These are phyloP conservation scores for Herpetotheres cachinnans DNA, from an alignment of 2,113 vertebrate species.

Conservation along the genomic window DNA sequence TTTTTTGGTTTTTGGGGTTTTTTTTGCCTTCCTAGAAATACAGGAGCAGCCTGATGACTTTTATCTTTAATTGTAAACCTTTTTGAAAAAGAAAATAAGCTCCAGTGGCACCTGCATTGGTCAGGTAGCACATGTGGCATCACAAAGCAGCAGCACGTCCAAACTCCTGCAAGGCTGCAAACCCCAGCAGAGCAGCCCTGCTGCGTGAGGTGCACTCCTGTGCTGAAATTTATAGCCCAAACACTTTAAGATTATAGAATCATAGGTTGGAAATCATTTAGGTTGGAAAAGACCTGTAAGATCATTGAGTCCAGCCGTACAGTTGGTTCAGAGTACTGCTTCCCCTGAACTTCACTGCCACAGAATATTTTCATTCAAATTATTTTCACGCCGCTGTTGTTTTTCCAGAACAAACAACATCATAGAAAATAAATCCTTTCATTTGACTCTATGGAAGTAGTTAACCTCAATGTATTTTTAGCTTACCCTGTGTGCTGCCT, in stretches of 20 bases:
- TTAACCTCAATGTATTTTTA: not conserved
- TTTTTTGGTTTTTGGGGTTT: too few species aligned
- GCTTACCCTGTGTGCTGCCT: not conserved
- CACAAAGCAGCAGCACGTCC: not conserved
- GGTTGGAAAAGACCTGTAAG: not conserved
- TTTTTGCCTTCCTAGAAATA: not conserved
- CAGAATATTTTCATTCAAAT: not conserved
- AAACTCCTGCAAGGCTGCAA: not conserved
- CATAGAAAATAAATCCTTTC: not conserved
- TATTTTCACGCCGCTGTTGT: not conserved
- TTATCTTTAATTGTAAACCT: conserved; percentile 3
- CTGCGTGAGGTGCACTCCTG: not conserved
- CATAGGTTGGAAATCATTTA: not conserved
- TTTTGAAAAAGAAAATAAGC: conserved; percentile 12
- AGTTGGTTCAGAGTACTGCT: not conserved
- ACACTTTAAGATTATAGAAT: not conserved
- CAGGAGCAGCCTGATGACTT: not conserved
- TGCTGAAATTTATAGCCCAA: not conserved
- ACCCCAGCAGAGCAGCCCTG: not conserved
- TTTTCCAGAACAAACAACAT: not conserved
- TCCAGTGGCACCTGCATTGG: not conserved
- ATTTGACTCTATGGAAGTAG: not conserved
- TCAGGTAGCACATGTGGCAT: not conserved
- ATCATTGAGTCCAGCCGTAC: not conserved
- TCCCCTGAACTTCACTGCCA: not conserved